Base-by-base conservation (phyloP, 2,888 invertebrate species). In the Drosophila mayaguana region DNA sequence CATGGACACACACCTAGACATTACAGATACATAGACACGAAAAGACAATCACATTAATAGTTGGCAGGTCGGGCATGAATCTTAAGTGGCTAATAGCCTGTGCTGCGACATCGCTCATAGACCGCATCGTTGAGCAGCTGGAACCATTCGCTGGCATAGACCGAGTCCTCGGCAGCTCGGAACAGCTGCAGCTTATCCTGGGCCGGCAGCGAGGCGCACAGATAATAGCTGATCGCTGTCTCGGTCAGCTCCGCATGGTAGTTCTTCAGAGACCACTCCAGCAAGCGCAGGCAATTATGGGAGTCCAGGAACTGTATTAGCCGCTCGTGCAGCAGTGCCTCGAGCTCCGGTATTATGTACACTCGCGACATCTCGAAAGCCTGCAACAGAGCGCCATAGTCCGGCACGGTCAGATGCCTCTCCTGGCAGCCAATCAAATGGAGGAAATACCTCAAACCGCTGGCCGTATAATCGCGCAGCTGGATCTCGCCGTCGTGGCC, bases 181-280 rank as follows among this genome's bases (percentile, higher is more conserved):
- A 91, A 93, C 25, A 93, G 78, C 40, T 90, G 71, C 5, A 92
- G 84, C 75, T 93, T 93, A 18, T 88, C 88, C 20, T 83, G 78
- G 0, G 88, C 78, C 9, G 87, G 71, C 43, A 93, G 79, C 25
- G 86, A 51, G 25, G 92, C 88, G 72, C 91, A 92, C 53, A 93
- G 79, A 81, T 92, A 93, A 69, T 89, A 93, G 60, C 91, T 92
- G n/a, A 93, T 93, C 20, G 92, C 88, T 42, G 92, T 91, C 68
- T 93, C 92, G 6, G 91, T 91, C 7, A 93, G 78, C 57, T 93
- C 92, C 2, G 90, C 87, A 67, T 93, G 93, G 46, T 92, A 91
- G 75, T 93, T 92, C 63, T 91, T 91, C 56, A 93, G 68, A 2
- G 93, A 91, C 92, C 93, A 93, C 63, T 93, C 92, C 42, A 93